Evolutionary conservation across 2,888 invertebrate species (phyloP).

Genomic region (Stenolophus ochropezus): DNA sequence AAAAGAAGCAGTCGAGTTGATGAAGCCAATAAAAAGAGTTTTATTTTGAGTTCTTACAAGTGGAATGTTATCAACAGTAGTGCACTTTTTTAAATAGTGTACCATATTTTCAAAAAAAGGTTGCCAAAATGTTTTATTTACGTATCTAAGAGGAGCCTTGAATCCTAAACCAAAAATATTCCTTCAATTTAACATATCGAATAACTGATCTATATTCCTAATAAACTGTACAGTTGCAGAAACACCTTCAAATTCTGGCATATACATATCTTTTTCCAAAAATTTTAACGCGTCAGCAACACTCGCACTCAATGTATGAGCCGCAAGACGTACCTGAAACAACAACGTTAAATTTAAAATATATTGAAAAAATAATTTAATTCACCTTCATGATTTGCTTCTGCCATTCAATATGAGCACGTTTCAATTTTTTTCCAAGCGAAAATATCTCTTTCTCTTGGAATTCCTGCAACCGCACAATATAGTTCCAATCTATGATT

Average conservation of each 20-base stretch:
- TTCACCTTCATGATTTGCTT: background rate
- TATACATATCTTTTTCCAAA: background rate
- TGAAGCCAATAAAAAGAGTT: background rate
- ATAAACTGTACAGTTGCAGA: background rate
- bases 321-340: background rate
- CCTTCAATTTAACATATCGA: background rate
- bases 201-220: background rate
- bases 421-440: background rate
- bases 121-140: background rate
- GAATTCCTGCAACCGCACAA: background rate
- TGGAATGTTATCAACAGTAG: background rate
- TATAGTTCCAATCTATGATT: background rate
- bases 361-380: too few relatives aligned
- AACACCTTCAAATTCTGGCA: background rate
- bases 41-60: background rate
- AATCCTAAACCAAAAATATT: background rate
- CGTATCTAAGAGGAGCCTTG: background rate
- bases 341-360: too few relatives aligned
- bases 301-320: background rate
- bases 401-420: background rate
- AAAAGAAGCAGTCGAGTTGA: background rate
- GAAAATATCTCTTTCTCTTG: background rate
- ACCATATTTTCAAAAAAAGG: background rate
- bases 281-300: background rate
- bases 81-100: background rate